Base-by-base conservation (phyloP, 2,888 invertebrate species). In the Sylvicola cinctus region DNA sequence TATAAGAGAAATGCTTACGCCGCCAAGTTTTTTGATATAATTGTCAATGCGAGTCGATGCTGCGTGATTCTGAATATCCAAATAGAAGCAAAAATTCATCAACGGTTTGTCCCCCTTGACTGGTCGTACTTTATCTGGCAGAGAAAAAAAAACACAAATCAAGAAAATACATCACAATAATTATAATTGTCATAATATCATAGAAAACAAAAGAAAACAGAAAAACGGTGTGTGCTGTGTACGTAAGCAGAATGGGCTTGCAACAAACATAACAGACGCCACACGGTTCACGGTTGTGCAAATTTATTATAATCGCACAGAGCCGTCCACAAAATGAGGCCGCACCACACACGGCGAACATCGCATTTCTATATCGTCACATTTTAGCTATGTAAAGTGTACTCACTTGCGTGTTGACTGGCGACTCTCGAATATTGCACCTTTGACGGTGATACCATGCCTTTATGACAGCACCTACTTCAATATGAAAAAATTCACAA, bases 61-160 rank as follows among this genome's bases (percentile, higher is more conserved):
- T 44, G 64, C 66, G 61, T 71, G 68, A 48, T 74, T 77, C 60
- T 74, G 72, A 46, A 79, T 66, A 51, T 78, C 76, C 65, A 79
- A 65, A 56, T 76, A 79, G 61, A 78, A 77, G 51, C 66, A 70
- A 49, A 71, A 73, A 54, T 70, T 68, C 46, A 65, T 65, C 51
- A 77, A 52, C 33, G 69, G 68, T 49, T 65, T 66, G 36, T 58
- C 54, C 43, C 61, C 58, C 46, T 61, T 66, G 43, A 60, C 49
- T 44, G 56, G 46, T 48, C 44, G 44, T 38, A 45, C 43, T 39
- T 42, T 43, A 31, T 36, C 45, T 41, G 42, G 26, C 3, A 34
- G 3, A 7, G 8, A 17, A 29, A 29, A 20, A 13, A 29, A 29
- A 12, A 34, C 7, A 31, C 3, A 34, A 6, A 7, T 6, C 17